Evolutionary conservation across 1,140 invertebrate genomes (phyloP).

Genomic region (Caenorhabditis tropicalis): DNA sequence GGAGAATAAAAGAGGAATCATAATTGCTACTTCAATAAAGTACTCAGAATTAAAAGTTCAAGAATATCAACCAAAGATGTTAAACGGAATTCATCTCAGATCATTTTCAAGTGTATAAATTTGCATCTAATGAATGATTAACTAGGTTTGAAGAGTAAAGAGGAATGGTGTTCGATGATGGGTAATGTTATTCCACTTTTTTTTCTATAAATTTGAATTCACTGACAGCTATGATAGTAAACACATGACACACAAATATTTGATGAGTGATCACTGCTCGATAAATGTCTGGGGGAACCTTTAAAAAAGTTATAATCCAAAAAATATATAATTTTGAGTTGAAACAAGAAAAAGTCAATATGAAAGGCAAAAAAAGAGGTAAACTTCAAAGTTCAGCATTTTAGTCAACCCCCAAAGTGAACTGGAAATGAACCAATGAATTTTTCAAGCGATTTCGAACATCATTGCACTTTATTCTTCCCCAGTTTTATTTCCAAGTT

Average conservation of each 20-base stretch:
- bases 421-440: conserved; percentile 15
- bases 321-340: no score
- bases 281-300: no score
- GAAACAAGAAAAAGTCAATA: no score
- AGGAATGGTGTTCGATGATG: conserved; percentile 6
- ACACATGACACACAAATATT: not conserved
- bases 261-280: no score
- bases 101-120: not conserved
- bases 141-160: not conserved
- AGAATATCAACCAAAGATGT: not conserved
- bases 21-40: no score
- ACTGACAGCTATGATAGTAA: not conserved
- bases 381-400: conserved; percentile 32
- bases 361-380: not conserved
- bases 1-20: not conserved
- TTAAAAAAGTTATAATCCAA: no score
- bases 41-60: no score
- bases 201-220: not conserved
- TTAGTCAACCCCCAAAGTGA: not conserved
- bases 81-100: not conserved
- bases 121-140: not conserved
- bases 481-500: not conserved
- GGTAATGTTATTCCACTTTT: not conserved
- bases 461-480: conserved; percentile 9
- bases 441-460: conserved; percentile 35